phyloP scores from a whole-genome alignment of 2,113 vertebrate genomes.

The Caracal caracal region DNA sequence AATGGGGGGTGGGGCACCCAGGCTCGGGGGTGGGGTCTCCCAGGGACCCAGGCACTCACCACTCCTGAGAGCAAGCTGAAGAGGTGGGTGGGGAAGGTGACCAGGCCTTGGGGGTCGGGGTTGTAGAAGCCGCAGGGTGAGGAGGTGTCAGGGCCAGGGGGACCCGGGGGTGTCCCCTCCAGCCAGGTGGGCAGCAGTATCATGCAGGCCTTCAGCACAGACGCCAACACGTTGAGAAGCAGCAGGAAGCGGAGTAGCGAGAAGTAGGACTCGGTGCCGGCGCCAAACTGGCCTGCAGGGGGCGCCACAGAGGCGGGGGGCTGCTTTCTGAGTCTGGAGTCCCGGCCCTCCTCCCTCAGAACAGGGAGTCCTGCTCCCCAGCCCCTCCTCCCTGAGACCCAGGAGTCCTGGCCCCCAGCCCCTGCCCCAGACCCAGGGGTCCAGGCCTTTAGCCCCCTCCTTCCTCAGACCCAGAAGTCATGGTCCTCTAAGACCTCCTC shows the following conservation, averaged over 20 bases:
- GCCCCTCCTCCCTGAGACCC: neutral
- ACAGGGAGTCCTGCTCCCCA: accelerated
- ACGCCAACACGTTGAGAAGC: constrained; percentile 90
- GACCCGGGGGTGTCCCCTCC: neutral
- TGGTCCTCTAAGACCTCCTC: too few relatives aligned
- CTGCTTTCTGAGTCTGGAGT: accelerated
- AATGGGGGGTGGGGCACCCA: neutral
- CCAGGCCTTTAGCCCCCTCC: neutral
- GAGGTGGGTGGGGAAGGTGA: constrained; percentile 86
- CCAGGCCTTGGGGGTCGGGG: constrained; percentile 79
- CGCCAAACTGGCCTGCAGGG: constrained; percentile 91
- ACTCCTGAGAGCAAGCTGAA: constrained; percentile 91
- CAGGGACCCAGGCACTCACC: constrained; percentile 78
- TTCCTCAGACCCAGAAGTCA: too few relatives aligned
- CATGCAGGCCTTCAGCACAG: constrained; percentile 87
- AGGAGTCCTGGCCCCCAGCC: accelerated
- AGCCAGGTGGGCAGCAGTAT: constrained; percentile 80
- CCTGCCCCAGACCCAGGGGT: neutral
- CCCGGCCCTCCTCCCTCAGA: too few relatives aligned
- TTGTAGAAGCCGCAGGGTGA: constrained; percentile 84
- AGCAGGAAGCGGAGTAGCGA: constrained; percentile 91
- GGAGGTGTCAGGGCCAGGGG: constrained; percentile 52
- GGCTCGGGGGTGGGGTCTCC: too few relatives aligned
- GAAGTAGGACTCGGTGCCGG: constrained; percentile 92
- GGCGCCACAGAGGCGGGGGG: neutral